Conservation (phyloP, 2,888 invertebrate species). For the Chymomyza caudatula region DNA sequence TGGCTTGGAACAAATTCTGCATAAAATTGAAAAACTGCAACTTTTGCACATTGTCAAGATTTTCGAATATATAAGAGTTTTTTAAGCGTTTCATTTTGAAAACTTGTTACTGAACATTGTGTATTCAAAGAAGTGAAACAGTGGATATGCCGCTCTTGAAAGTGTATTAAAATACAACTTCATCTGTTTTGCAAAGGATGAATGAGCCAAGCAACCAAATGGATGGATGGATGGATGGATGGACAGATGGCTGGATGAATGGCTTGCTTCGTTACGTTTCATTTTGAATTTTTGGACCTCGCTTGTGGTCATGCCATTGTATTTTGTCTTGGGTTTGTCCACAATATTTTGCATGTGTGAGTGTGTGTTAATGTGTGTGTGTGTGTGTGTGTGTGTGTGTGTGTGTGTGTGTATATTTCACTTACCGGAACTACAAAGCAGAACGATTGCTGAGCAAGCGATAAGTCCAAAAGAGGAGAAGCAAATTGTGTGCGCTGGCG, state of each 20-base stretch:
- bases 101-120: no score
- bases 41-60: no score
- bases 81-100: no score
- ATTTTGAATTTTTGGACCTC: not conserved
- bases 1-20: no score
- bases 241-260: not conserved
- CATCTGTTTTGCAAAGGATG: slow-evolving; percentile 28
- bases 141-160: not conserved
- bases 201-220: not conserved
- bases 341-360: not conserved
- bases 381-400: not conserved
- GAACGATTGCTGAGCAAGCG: slow-evolving; percentile 78
- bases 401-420: slow-evolving; percentile 59
- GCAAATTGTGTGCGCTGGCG: slow-evolving; percentile 57
- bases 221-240: not conserved
- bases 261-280: slow-evolving; percentile 5
- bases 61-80: no score
- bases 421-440: slow-evolving; percentile 78
- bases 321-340: not conserved
- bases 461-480: slow-evolving; percentile 76
- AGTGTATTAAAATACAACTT: slow-evolving; percentile 27
- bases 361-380: not conserved
- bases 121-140: no score
- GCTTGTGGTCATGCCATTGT: not conserved
- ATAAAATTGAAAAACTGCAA: no score